phyloP scores from a whole-genome alignment of 92 coral and sea anemone genomes.

The Metridium senile region DNA sequence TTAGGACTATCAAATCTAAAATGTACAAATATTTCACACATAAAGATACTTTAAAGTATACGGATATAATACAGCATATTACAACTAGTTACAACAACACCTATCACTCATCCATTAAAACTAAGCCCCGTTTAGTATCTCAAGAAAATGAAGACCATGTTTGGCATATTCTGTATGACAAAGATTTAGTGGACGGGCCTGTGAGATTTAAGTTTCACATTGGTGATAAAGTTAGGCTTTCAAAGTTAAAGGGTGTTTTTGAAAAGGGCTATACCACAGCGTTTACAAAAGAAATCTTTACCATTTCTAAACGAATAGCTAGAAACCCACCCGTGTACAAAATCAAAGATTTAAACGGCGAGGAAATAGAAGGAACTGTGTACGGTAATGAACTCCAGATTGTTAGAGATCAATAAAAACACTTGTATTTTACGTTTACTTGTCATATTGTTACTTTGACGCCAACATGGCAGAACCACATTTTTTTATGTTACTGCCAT shows the following conservation, averaged over 20 bases:
- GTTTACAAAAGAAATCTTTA: slow-evolving; percentile 40
- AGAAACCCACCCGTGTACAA: slow-evolving; percentile 40
- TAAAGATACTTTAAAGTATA: slow-evolving; percentile 5
- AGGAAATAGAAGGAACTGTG: slow-evolving; percentile 39
- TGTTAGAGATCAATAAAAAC: slow-evolving; percentile 14
- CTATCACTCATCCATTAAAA: slow-evolving; percentile 29
- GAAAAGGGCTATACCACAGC: slow-evolving; percentile 35
- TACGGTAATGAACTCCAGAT: slow-evolving; percentile 33
- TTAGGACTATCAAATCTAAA: slow-evolving; percentile 25
- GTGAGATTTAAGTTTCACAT: slow-evolving; percentile 31
- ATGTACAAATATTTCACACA: slow-evolving; percentile 16
- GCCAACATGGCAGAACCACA: neutral
- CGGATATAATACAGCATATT: slow-evolving; percentile 16
- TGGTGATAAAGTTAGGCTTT: slow-evolving; percentile 21
- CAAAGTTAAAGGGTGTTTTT: slow-evolving; percentile 30
- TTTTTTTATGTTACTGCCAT: slow-evolving; percentile 37
- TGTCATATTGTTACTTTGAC: neutral
- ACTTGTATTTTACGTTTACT: neutral
- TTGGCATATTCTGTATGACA: slow-evolving; percentile 40
- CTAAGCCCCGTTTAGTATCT: slow-evolving; percentile 20
- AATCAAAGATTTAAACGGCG: slow-evolving; percentile 26
- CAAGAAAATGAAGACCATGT: slow-evolving; percentile 21
- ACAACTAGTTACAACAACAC: slow-evolving; percentile 31
- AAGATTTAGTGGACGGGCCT: neutral
- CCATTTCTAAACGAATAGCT: slow-evolving; percentile 22